A percentile compares a stretch with the other conserved stretches of the same genome.
phyloP scores from a whole-genome alignment of 2,888 invertebrate genomes.

The Dicranocentrus wangi region DNA sequence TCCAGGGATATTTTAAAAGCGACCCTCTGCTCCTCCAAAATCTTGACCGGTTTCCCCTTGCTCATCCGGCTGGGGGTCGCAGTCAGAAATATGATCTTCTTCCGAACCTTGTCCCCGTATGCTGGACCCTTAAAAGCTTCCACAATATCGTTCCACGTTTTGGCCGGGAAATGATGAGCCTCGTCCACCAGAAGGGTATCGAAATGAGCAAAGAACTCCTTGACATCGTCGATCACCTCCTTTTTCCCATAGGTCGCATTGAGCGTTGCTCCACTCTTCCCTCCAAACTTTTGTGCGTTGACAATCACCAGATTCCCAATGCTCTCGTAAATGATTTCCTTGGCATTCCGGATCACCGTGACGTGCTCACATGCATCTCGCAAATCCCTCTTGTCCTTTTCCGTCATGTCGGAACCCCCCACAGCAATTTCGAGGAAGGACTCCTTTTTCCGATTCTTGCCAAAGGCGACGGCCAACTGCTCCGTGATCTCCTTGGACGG shows the following conservation, averaged over 20 bases:
- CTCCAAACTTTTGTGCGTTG: slow-evolving; percentile 59
- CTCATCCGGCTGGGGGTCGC: slow-evolving; percentile 5
- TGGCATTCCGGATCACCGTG: neutral
- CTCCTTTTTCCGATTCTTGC: neutral
- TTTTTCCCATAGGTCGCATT: neutral
- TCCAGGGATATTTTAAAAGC: too few relatives aligned
- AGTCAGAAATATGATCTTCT: slow-evolving; percentile 24
- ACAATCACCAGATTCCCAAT: slow-evolving; percentile 36
- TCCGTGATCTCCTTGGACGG: slow-evolving; percentile 13
- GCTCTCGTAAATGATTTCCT: neutral
- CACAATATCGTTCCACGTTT: slow-evolving; percentile 12
- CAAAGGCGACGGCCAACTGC: slow-evolving; percentile 40
- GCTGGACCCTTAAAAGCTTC: neutral
- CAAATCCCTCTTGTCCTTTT: neutral
- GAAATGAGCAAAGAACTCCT: slow-evolving; percentile 11
- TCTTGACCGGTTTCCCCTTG: neutral
- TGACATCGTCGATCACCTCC: slow-evolving; percentile 7
- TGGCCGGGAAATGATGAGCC: slow-evolving; percentile 34
- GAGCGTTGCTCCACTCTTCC: neutral
- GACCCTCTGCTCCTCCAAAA: neutral
- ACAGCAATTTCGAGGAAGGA: neutral
- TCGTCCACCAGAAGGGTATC: slow-evolving; percentile 38
- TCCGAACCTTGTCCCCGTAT: neutral
- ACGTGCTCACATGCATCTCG: neutral
- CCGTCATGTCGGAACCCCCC: neutral